A percentile compares a stretch with the other conserved stretches of the same genome.
Evolutionary conservation across 2,888 invertebrate species (phyloP).

Genomic region (Cosmorhoe ocellata): DNA sequence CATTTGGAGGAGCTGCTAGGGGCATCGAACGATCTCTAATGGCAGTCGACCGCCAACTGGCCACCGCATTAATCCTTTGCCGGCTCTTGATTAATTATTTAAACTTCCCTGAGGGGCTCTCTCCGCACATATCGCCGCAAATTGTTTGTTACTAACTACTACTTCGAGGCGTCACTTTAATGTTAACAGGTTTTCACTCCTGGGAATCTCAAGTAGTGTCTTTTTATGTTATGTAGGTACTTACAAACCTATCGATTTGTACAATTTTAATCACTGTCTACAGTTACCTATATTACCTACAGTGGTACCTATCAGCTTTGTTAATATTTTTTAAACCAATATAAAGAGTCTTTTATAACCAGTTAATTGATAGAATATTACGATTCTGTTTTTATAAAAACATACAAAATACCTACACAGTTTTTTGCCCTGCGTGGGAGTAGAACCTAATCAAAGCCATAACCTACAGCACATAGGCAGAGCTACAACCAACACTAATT

Average conservation of each 20-base stretch:
- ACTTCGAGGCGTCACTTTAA: conserved; percentile 35
- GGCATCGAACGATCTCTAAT: conserved; percentile 77
- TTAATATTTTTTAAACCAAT: too few relatives aligned
- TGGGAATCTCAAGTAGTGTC: conserved; percentile 11
- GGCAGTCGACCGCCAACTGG: conserved; percentile 78
- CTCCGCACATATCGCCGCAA: conserved; percentile 60
- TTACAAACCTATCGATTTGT: background rate
- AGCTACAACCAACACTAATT: too few relatives aligned
- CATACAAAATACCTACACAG: too few relatives aligned
- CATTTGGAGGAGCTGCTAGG: conserved; percentile 63
- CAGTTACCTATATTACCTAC: too few relatives aligned
- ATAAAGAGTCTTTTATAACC: too few relatives aligned
- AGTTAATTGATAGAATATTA: too few relatives aligned
- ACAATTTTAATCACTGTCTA: background rate
- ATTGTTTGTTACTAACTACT: conserved; percentile 43
- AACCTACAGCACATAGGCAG: too few relatives aligned
- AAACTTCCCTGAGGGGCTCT: conserved; percentile 66
- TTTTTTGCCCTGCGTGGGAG: too few relatives aligned
- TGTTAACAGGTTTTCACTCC: conserved; percentile 21
- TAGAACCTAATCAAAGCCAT: too few relatives aligned
- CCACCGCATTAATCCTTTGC: conserved; percentile 81
- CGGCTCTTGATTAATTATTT: conserved; percentile 80
- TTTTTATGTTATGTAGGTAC: too few relatives aligned
- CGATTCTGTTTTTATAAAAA: too few relatives aligned
- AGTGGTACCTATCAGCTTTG: too few relatives aligned